Conservation (phyloP, 1,140 invertebrate species). For the Hyles euphorbiae region DNA sequence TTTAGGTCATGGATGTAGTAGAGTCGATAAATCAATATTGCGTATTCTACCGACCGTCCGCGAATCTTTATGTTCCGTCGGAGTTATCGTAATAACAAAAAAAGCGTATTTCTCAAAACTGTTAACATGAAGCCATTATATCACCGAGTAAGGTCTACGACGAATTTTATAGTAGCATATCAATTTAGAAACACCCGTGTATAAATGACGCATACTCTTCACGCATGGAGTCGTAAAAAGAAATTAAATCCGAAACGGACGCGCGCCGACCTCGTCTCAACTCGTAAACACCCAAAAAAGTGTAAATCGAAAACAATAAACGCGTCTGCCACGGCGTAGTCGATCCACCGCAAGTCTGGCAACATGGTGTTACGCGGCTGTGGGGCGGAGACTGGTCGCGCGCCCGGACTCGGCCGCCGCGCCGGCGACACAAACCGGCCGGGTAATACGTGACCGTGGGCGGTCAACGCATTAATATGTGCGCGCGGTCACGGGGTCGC, state of each 20-base stretch:
- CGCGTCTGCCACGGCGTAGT: constrained; percentile 44
- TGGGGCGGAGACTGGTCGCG: constrained; percentile 19
- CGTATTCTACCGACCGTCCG: too few species aligned
- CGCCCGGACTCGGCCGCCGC: constrained; percentile 3
- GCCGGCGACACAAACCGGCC: constrained; percentile 37
- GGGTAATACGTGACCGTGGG: constrained; percentile 54
- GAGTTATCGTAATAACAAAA: too few species aligned
- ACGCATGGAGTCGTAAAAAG: constrained; percentile 41
- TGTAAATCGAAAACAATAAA: constrained; percentile 70
- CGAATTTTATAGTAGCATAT: too few species aligned
- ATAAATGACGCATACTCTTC: constrained; percentile 5
- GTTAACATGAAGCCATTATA: too few species aligned
- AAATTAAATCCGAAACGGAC: constrained; percentile 57
- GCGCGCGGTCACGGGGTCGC: constrained; percentile 61
- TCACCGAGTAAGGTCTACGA: too few species aligned
- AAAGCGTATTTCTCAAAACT: too few species aligned
- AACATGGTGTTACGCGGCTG: constrained; percentile 29
- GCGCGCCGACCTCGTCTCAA: constrained; percentile 52
- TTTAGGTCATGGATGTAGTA: too few species aligned
- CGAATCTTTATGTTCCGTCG: too few species aligned
- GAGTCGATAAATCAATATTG: too few species aligned
- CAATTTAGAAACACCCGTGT: too few species aligned
- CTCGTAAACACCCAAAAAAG: constrained; percentile 67
- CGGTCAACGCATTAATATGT: constrained; percentile 66
- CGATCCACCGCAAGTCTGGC: constrained; percentile 38